These are phyloP conservation scores for Uropsilus gracilis DNA, from an alignment of 2,113 vertebrate species.

Conservation along the genomic window DNA sequence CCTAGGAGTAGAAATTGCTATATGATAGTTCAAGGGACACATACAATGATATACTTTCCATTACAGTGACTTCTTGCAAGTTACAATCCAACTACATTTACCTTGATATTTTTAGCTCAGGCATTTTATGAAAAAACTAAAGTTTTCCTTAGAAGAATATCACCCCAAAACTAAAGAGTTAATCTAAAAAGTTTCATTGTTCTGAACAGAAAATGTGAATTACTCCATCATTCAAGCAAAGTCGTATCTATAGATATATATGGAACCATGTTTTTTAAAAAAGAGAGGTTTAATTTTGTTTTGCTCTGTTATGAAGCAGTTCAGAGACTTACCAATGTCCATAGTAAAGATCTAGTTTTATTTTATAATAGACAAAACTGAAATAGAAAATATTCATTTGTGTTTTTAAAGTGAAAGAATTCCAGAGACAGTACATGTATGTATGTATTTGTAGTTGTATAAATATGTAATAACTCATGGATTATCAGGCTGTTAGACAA, in stretches of 20 bases:
- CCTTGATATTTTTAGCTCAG: constrained; percentile 35
- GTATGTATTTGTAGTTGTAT: background rate
- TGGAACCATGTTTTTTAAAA: constrained; percentile 42
- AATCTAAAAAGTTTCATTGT: constrained; percentile 55
- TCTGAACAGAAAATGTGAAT: background rate
- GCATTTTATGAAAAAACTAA: constrained; percentile 26
- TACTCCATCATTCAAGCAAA: constrained; percentile 30
- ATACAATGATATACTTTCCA: background rate
- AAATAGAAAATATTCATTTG: constrained; percentile 47
- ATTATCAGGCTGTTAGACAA: background rate
- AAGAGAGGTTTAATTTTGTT: constrained; percentile 59
- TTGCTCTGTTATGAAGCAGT: background rate
- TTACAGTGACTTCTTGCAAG: constrained; percentile 9
- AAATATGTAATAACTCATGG: background rate
- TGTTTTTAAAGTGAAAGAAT: constrained; percentile 35
- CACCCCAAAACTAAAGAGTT: background rate
- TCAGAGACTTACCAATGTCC: constrained; percentile 54
- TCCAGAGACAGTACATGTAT: background rate
- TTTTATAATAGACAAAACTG: constrained; percentile 58
- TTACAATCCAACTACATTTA: background rate
- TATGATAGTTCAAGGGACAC: background rate
- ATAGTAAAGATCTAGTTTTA: background rate
- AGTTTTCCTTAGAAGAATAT: constrained; percentile 29
- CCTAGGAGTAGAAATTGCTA: background rate
- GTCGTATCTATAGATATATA: background rate